Base-by-base conservation (phyloP, 35 echinoderm and acorn worm species). In the Chiridota heheva region DNA sequence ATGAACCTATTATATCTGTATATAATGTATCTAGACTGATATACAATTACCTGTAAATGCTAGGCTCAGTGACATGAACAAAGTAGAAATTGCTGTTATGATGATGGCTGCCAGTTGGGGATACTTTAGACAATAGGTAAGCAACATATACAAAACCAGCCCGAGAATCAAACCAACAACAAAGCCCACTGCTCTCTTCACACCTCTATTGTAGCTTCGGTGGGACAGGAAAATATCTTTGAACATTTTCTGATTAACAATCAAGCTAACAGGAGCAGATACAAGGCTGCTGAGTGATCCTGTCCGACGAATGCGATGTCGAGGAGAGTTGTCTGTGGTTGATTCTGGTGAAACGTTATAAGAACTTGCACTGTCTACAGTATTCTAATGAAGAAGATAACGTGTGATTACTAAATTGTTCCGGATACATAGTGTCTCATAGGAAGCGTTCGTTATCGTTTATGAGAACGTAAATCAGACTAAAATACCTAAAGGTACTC, bases 171-270 rank as follows among this genome's bases (percentile, higher is more conserved):
- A 39, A 18, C 82, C 92, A 15, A 87, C 66, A 0, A 86, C 42
- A 36, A 90, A 81, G 6, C 92, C 92, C 33, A 89, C 69, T 1
- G 90, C 39, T 2, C 67, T 77, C 38, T 96, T 96, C 17, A 96
- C 63, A 51, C 77, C 63, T 40, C 77, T 78, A 43, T 96, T 73
- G 30, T 72, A 60, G 15, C 61, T 49, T 1, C 92, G 61, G 20
- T 88, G 82, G 29, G 86, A 90, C 32, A 90, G 77, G 20, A 96
- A 88, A 26, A 96, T 86, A 30, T 96, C 92, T 27, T 78, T 86
- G 66, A 96, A 82, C 20, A 92, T 49, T 35, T 86, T 60, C 1
- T 60, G 72, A 20, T 76, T 92, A 2, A 66, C 78, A 12, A 71
- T 38, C 25, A 91, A 40, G 64, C 71, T 90, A 35, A 58, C 65